Base-by-base conservation (phyloP, 37 sponge, comb jelly and placozoan genomes). In the Dysidea cf. avara region DNA sequence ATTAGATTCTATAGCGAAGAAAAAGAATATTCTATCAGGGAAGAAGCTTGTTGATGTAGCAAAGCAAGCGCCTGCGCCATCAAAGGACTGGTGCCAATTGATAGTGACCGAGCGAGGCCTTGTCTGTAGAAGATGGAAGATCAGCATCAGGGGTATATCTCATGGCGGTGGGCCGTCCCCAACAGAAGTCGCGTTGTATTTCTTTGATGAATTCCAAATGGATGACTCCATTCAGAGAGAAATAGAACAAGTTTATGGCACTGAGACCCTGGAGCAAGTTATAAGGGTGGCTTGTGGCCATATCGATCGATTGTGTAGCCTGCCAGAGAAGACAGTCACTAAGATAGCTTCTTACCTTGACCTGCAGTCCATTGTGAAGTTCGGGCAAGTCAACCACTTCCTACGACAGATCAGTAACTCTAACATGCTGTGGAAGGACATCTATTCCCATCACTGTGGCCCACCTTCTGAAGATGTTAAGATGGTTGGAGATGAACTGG, bases 61-160 rank as follows among this genome's bases (percentile, higher is more conserved):
- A 0, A 80, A 68, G 13, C 90, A 95, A 71, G 93, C 76, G 32
- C 87, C 85, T 1, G 37, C 99, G 1, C 99, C 99, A 1, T 92
- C 90, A 5, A 98, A 98, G 56, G 99, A 98, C 71, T 89, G 74
- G 50, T 76, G 76, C 17, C 87, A 95, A 35, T 34, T 98, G 14
- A 39, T 92, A 4, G 83, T 95, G 20, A 98, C 99, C 24, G 84
- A 88, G 60, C 76, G 79, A 50, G 99, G 96, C 34, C 74, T 98
- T 24, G 55, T 95, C 6, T 86, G 86, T 88, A 77, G 99, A 36
- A 77, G 53, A 35, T 94, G 93, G 93, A 83, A 79, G 66, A 85
- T 94, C 14, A 84, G 64, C 36, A 28, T 87, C 25, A 69, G 93
- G 34, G 80, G 74, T 14, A 22, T 86, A 66, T 39, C 84, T 14